Percentiles rank a stretch among this genome's conserved stretches.
Evolutionary conservation across 2,797 vertebrate genomes (phyloP).

Genomic region (Columba guinea): DNA sequence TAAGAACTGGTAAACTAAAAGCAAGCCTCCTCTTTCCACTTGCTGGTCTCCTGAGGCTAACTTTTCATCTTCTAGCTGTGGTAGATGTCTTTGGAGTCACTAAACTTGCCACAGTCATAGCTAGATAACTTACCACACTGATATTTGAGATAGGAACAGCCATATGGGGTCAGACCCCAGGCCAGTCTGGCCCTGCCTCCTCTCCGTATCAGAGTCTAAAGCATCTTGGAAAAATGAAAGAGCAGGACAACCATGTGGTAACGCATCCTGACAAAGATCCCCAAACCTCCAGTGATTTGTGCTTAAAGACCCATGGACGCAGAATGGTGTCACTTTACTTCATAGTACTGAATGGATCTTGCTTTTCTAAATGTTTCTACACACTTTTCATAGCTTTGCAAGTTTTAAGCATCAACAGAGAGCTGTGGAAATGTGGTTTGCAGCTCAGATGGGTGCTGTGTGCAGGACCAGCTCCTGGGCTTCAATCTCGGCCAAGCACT

Average conservation of each 20-base stretch:
- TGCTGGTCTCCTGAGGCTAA: background rate
- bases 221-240: background rate
- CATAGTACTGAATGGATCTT: accelerated
- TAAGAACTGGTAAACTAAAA: background rate
- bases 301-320: background rate
- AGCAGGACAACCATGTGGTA: background rate
- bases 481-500: background rate
- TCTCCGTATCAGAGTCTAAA: background rate
- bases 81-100: background rate
- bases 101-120: background rate
- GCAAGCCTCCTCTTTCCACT: background rate
- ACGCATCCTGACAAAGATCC: background rate
- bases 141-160: background rate
- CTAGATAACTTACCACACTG: background rate
- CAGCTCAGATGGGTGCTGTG: background rate
- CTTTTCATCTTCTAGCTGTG: background rate
- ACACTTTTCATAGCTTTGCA: background rate
- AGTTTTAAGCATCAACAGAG: background rate
- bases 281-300: background rate
- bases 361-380: background rate
- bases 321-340: background rate
- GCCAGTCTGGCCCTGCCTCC: background rate
- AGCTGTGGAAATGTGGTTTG: background rate
- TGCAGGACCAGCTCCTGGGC: background rate
- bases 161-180: accelerated